A percentile compares a stretch with the other conserved stretches of the same genome.
Evolutionary conservation across 2,797 vertebrate species (phyloP).

Genomic region (Gymnoscopelus microlampas): DNA sequence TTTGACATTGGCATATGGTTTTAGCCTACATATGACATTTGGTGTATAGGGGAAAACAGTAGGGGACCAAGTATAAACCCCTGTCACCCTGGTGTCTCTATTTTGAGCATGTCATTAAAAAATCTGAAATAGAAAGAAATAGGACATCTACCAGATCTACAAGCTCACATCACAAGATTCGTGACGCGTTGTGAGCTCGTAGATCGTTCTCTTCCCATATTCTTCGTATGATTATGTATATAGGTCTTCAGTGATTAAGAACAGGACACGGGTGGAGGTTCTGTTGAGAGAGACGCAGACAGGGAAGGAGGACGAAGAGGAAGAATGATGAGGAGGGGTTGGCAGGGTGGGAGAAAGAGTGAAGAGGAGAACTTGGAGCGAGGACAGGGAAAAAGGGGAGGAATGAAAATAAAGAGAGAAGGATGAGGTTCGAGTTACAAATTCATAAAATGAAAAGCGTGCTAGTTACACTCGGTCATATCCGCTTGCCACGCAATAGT

Average conservation of each 20-base stretch:
- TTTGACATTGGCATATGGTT: too few relatives aligned
- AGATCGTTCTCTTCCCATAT: too few relatives aligned
- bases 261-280: not conserved
- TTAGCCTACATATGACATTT: too few relatives aligned
- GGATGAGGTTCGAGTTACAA: conserved; percentile 11
- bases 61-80: too few relatives aligned
- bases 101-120: too few relatives aligned
- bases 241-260: not conserved
- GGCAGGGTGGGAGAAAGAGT: not conserved
- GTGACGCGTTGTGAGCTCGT: too few relatives aligned
- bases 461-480: conserved; percentile 29
- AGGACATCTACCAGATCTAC: too few relatives aligned
- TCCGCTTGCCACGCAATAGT: conserved; percentile 28
- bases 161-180: too few relatives aligned
- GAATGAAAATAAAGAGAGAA: not conserved
- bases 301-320: conserved; percentile 2
- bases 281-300: conserved; percentile 6
- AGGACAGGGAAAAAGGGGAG: not conserved
- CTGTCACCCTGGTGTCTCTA: too few relatives aligned
- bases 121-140: too few relatives aligned
- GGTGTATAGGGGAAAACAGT: too few relatives aligned
- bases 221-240: too few relatives aligned
- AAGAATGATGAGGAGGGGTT: not conserved
- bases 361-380: not conserved
- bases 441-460: conserved; percentile 9